Percentiles rank a stretch among this genome's conserved stretches.
Evolutionary conservation across 2,888 invertebrate genomes (phyloP).

Genomic region (Cosmia trapezina): DNA sequence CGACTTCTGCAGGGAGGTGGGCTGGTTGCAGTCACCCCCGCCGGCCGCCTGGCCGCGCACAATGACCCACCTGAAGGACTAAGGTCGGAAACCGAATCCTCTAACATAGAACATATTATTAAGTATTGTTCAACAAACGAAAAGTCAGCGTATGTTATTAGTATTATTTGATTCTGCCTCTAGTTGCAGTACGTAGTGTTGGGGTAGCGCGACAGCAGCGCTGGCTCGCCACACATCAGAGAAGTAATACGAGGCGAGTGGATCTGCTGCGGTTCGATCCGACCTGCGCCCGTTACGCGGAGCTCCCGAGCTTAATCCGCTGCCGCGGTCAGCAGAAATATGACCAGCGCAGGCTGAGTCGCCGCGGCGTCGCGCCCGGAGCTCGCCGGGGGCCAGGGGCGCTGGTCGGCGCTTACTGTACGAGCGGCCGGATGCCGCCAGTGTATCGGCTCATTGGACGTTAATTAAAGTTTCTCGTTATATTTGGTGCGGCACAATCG

Average conservation of each 20-base stretch:
- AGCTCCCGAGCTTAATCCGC: conserved; percentile 32
- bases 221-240: neutral
- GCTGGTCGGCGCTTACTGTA: conserved; percentile 32
- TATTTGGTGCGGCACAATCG: conserved; percentile 41
- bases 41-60: no score
- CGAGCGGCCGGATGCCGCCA: conserved; percentile 44
- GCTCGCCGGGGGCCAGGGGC: neutral
- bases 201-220: neutral
- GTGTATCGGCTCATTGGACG: conserved; percentile 61
- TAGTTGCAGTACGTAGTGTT: neutral
- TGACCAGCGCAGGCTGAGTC: conserved; percentile 24
- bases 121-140: conserved; percentile 11
- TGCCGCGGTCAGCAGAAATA: conserved; percentile 55
- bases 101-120: no score
- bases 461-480: conserved; percentile 66
- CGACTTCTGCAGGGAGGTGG: no score
- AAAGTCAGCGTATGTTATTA: neutral
- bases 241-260: conserved; percentile 20
- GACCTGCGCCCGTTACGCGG: conserved; percentile 38
- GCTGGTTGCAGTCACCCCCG: no score
- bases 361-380: neutral
- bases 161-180: neutral
- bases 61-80: no score
- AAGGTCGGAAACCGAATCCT: no score
- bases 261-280: conserved; percentile 35